These are phyloP conservation scores for Vulpes lagopus DNA, from an alignment of 2,113 vertebrate species.

Conservation along the genomic window DNA sequence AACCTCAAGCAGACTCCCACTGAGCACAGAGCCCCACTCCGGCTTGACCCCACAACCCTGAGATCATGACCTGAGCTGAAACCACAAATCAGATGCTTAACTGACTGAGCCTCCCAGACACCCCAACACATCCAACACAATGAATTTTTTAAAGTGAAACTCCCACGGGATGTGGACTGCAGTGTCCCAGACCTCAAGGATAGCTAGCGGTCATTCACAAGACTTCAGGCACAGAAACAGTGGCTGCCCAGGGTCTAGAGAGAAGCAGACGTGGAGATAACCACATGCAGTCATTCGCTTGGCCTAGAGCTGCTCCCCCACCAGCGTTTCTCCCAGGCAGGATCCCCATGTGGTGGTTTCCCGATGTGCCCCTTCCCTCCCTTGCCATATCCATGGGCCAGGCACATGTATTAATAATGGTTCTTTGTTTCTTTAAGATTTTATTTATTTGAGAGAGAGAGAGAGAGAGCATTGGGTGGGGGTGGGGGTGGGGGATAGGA, in stretches of 20 bases:
- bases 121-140: not conserved
- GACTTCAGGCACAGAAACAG: not conserved
- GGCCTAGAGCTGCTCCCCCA: rapidly evolving
- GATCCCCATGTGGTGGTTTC: no score
- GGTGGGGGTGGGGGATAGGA: no score
- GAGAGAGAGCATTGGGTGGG: no score
- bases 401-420: rapidly evolving
- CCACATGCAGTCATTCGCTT: rapidly evolving
- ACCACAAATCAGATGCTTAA: not conserved
- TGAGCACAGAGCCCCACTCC: no score
- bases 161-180: not conserved
- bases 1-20: not conserved
- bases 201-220: not conserved
- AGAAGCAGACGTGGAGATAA: rapidly evolving
- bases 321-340: rapidly evolving
- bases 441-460: no score
- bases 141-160: not conserved
- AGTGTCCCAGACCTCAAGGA: not conserved
- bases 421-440: no score
- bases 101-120: not conserved
- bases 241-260: not conserved
- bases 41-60: not conserved
- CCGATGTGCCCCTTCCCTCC: rapidly evolving
- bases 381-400: not conserved
- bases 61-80: not conserved